Base-by-base conservation (phyloP, 2,113 vertebrate species). In the Mirza zaza region DNA sequence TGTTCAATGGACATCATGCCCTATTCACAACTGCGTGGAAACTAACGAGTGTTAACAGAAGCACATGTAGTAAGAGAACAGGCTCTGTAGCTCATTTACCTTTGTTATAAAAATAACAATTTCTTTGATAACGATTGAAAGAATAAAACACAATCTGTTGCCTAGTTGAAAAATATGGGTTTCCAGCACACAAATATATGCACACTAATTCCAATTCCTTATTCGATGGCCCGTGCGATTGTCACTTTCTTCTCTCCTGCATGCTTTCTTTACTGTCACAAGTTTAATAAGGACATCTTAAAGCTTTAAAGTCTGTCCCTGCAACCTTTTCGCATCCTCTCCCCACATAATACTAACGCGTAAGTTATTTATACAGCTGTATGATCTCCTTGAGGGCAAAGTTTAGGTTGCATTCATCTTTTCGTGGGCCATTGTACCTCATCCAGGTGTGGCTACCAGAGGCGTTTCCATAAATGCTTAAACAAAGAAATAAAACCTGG, bases 41-140 rank as follows among this genome's bases (percentile, higher is more conserved):
- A 67, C 61, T 55, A 45, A 85, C 48, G 32, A 36, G 25, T 7
- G 23, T 71, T 52, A 67, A 59, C 17, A 79, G 21, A 55, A 77
- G 73, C 42, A 81, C 25, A 20, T 48, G 34, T 45, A 52, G 21
- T 48, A 86, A 36, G 12, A 68, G 45, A 65, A 65, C 39, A 45
- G 6, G n/a, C 63, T 73, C 48, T n/a, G 70, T 14, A 91, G 20
- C 6, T 90, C 18, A 87, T 65, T 90, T 52, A 45, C n/a, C 55
- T 93, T 91, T 87, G 34, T 87, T 68, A 92, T 73, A 80, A 93
- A 80, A 50, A 34, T 39, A 73, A 93, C 63, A 15, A 82, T 94
- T 89, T 71, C 48, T 45, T 18, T 86, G 34, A 50, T 50, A 76
- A 79, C 67, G 83, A 57, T 34, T 52, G 55, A 68, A 82, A 82